A percentile compares a stretch with the other conserved stretches of the same genome.
phyloP scores from a whole-genome alignment of 1,140 invertebrate genomes.

The Drosophila guanche region DNA sequence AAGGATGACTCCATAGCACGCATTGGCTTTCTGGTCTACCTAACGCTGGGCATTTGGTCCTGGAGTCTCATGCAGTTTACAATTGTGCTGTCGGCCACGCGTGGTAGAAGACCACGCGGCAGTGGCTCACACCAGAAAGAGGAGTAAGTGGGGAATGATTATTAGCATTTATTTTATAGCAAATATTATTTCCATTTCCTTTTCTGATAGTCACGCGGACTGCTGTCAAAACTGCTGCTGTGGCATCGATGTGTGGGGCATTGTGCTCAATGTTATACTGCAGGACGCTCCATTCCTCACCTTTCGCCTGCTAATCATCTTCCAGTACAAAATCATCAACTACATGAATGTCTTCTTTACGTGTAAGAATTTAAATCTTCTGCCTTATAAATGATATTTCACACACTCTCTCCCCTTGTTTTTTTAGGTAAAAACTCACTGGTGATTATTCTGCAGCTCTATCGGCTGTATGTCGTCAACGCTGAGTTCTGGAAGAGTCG shows the following conservation, averaged over 20 bases:
- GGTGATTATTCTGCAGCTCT: conserved; percentile 93
- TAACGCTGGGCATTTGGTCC: conserved; percentile 93
- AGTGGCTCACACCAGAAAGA: conserved; percentile 69
- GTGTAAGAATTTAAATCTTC: conserved; percentile 85
- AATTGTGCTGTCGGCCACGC: conserved; percentile 93
- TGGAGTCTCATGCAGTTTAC: conserved; percentile 96
- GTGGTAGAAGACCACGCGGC: conserved; percentile 86
- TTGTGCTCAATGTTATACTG: conserved; percentile 89
- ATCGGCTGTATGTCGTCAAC: conserved; percentile 92
- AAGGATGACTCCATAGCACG: conserved; percentile 92
- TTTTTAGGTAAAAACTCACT: conserved; percentile 91
- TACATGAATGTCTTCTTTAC: conserved; percentile 98
- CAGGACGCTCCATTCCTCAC: conserved; percentile 94
- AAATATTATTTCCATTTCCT: neutral
- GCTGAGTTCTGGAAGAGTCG: conserved; percentile 86
- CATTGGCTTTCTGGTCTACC: conserved; percentile 89
- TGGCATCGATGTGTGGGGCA: conserved; percentile 93
- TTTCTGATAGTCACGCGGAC: conserved; percentile 64
- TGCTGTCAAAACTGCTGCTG: conserved; percentile 87
- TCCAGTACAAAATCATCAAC: conserved; percentile 93
- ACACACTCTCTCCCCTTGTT: conserved; percentile 80
- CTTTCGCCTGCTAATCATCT: conserved; percentile 92
- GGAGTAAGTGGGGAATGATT: conserved; percentile 49
- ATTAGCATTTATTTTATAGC: no score
- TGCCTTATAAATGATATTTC: neutral